Evolutionary conservation across 2,888 invertebrate genomes (phyloP).

Genomic region (Oscheius sp.): DNA sequence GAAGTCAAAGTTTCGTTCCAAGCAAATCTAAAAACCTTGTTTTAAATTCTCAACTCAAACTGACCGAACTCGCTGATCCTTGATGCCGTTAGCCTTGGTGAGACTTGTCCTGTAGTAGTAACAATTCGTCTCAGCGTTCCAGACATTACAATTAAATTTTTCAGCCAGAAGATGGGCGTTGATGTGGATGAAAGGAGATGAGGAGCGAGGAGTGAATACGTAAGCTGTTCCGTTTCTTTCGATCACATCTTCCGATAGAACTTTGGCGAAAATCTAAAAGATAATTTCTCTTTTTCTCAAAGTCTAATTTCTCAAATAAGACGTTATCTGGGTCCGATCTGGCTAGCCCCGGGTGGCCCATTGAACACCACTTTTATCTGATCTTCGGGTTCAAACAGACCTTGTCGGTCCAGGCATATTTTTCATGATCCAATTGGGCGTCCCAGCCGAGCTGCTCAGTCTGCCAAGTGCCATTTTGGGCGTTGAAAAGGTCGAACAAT

Average conservation of each 20-base stretch:
- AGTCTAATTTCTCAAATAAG: not conserved
- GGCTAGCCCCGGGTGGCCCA: too few relatives aligned
- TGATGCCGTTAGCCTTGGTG: slow-evolving; percentile 59
- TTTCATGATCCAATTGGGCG: slow-evolving; percentile 54
- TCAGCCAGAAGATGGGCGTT: slow-evolving; percentile 60
- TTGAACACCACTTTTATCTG: too few relatives aligned
- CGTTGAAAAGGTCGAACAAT: slow-evolving; percentile 43
- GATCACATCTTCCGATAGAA: slow-evolving; percentile 36
- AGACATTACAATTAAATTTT: slow-evolving; percentile 54
- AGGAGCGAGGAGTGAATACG: slow-evolving; percentile 55
- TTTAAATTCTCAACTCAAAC: slow-evolving; percentile 29
- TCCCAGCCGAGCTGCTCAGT: slow-evolving; percentile 58
- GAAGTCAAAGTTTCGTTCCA: slow-evolving; percentile 45
- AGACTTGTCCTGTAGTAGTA: slow-evolving; percentile 62
- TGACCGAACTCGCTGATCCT: slow-evolving; percentile 59
- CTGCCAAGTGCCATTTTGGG: slow-evolving; percentile 47
- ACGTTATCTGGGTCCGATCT: too few relatives aligned
- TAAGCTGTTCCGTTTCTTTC: slow-evolving; percentile 47
- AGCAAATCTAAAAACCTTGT: slow-evolving; percentile 33
- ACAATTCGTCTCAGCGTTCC: slow-evolving; percentile 62
- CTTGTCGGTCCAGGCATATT: slow-evolving; percentile 57
- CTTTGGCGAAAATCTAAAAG: slow-evolving; percentile 43
- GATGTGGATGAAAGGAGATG: slow-evolving; percentile 55
- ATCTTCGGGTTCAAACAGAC: slow-evolving; percentile 26
- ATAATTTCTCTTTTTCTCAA: not conserved